Evolutionary conservation across 1,140 invertebrate genomes (phyloP).

Genomic region (Drosophila virilis): DNA sequence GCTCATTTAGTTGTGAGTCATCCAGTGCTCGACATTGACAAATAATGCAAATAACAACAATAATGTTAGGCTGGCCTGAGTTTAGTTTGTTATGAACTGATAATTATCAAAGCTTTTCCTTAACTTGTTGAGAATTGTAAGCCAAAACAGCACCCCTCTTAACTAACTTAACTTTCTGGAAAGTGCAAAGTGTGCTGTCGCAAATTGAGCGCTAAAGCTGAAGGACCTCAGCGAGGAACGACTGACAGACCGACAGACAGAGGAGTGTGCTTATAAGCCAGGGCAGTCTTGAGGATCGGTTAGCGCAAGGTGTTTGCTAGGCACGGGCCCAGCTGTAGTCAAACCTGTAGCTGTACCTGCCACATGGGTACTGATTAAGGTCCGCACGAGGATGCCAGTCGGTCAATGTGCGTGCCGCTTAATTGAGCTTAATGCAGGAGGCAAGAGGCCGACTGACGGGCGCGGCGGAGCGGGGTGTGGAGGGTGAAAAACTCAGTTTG

Average conservation of each 20-base stretch:
- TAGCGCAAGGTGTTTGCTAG: constrained; percentile 62
- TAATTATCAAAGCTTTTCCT: too few relatives aligned
- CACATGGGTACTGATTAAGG: constrained; percentile 34
- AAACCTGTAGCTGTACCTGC: constrained; percentile 11
- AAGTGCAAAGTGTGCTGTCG: too few relatives aligned
- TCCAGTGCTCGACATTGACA: too few relatives aligned
- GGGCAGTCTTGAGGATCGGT: neutral
- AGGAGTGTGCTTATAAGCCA: neutral
- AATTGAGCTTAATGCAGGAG: constrained; percentile 46
- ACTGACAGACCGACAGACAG: too few relatives aligned
- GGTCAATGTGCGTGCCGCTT: constrained; percentile 33
- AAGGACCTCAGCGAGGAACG: neutral
- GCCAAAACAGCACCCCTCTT: too few relatives aligned
- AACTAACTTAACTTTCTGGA: too few relatives aligned
- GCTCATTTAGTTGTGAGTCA: too few relatives aligned
- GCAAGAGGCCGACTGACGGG: neutral
- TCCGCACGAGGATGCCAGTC: constrained; percentile 18
- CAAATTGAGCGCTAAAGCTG: neutral
- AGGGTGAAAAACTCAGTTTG: neutral
- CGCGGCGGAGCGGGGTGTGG: neutral
- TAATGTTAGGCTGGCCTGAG: too few relatives aligned
- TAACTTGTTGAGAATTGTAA: too few relatives aligned
- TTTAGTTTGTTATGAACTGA: too few relatives aligned
- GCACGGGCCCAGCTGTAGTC: constrained; percentile 31
- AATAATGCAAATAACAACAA: too few relatives aligned